Evolutionary conservation across 2,113 vertebrate genomes (phyloP).

Genomic region (Anoplopoma fimbria): DNA sequence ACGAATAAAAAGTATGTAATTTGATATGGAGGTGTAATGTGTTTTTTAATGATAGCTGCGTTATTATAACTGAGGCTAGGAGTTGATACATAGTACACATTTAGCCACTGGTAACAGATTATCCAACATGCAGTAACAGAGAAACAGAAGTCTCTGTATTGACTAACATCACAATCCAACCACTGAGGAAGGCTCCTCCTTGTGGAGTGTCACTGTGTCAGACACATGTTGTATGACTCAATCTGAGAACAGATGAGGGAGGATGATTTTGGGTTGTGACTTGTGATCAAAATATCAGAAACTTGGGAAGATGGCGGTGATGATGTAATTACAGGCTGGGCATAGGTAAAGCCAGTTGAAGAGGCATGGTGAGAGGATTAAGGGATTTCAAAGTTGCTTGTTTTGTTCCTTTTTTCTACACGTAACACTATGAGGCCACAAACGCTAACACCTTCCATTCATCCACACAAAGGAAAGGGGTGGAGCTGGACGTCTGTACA

Average conservation of each 20-base stretch:
- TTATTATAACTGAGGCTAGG: not conserved
- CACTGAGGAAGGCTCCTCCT: not conserved
- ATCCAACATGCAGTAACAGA: not conserved
- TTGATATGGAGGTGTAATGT: not conserved
- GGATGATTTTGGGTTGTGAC: not conserved
- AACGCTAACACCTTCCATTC: conserved; percentile 48
- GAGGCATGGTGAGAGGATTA: conserved; percentile 7
- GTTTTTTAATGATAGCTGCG: not conserved
- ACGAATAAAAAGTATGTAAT: not conserved
- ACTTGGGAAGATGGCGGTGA: not conserved
- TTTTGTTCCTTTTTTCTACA: conserved; percentile 18
- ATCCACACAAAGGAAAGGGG: conserved; percentile 56
- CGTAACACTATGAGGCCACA: not conserved
- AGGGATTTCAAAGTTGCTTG: conserved; percentile 1
- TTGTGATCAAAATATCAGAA: not conserved
- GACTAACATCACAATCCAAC: not conserved
- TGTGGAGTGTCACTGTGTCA: conserved; percentile 14
- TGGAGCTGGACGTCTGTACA: conserved; percentile 1
- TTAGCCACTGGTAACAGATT: not conserved
- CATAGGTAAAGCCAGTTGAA: not conserved
- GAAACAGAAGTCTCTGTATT: not conserved
- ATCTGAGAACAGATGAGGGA: not conserved
- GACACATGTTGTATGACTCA: not conserved
- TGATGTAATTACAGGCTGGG: not conserved
- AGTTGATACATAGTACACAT: not conserved